A percentile compares a stretch with the other conserved stretches of the same genome.
phyloP scores from a whole-genome alignment of 1,140 invertebrate species.

The Popillia japonica region DNA sequence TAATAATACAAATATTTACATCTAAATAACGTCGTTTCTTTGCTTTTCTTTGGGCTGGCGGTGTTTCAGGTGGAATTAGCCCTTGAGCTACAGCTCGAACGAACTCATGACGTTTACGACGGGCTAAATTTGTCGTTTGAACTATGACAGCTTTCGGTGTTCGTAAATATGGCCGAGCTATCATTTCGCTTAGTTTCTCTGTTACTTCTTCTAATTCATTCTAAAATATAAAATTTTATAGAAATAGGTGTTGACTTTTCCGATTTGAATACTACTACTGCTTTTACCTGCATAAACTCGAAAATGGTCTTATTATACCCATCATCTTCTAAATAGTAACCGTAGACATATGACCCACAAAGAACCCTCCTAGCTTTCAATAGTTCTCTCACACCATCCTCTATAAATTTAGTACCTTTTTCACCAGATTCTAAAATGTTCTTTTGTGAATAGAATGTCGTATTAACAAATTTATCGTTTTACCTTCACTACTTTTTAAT shows the following conservation, averaged over 20 bases:
- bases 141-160: constrained; percentile 71
- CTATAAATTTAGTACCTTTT: constrained; percentile 67
- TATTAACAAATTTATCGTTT: background rate
- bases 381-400: constrained; percentile 72
- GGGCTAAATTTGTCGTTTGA: constrained; percentile 67
- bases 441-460: background rate
- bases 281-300: constrained; percentile 74
- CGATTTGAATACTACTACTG: background rate
- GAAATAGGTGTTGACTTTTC: background rate
- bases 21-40: constrained; percentile 61
- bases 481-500: constrained; percentile 58
- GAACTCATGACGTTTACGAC: constrained; percentile 72
- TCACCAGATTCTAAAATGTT: constrained; percentile 55
- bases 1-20: constrained; percentile 52
- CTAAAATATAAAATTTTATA: constrained; percentile 57
- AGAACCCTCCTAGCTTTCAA: constrained; percentile 71
- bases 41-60: constrained; percentile 64
- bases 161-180: constrained; percentile 71
- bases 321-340: constrained; percentile 72
- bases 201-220: constrained; percentile 74
- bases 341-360: constrained; percentile 75
- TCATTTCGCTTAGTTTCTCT: constrained; percentile 73
- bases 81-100: constrained; percentile 72
- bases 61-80: constrained; percentile 72
- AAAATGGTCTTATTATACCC: constrained; percentile 75